A percentile compares a stretch with the other conserved stretches of the same genome.
Evolutionary conservation across 1,140 invertebrate species (phyloP).

Genomic region (Danaus melanippus): DNA sequence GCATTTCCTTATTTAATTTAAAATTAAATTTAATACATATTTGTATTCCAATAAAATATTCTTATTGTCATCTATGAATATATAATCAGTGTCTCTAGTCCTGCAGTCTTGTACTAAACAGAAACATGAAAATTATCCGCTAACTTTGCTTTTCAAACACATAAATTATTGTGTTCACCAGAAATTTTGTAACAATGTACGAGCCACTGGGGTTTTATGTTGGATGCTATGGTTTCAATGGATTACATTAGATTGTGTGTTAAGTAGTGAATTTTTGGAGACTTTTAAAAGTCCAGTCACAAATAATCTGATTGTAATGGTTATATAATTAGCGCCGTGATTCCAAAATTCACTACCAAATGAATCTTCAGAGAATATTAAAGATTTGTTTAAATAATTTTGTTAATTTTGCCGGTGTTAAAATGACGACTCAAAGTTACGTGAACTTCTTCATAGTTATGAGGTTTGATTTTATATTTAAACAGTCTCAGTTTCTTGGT

Average conservation of each 20-base stretch:
- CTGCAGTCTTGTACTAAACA: constrained; percentile 55
- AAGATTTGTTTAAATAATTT: neutral
- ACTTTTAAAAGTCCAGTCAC: constrained; percentile 18
- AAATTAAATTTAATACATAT: too few species aligned
- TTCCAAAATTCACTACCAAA: neutral
- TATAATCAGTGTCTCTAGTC: constrained; percentile 27
- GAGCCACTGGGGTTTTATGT: constrained; percentile 55
- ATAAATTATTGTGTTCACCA: constrained; percentile 65
- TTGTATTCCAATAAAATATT: too few species aligned
- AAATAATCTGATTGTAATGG: constrained; percentile 10
- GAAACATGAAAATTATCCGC: constrained; percentile 61
- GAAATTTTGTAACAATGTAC: constrained; percentile 59
- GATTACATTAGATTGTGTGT: too few species aligned
- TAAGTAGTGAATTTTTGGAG: too few species aligned
- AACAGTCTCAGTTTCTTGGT: too few species aligned
- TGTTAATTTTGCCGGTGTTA: too few species aligned
- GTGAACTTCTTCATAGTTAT: too few species aligned
- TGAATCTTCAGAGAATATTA: too few species aligned
- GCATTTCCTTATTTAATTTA: too few species aligned
- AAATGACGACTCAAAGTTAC: too few species aligned
- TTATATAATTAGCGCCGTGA: neutral
- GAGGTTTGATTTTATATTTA: too few species aligned
- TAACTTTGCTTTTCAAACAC: constrained; percentile 50
- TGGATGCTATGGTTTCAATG: constrained; percentile 49
- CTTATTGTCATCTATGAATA: too few species aligned